Evolutionary conservation across 1,140 invertebrate genomes (phyloP).

Genomic region (Maconellicoccus hirsutus): DNA sequence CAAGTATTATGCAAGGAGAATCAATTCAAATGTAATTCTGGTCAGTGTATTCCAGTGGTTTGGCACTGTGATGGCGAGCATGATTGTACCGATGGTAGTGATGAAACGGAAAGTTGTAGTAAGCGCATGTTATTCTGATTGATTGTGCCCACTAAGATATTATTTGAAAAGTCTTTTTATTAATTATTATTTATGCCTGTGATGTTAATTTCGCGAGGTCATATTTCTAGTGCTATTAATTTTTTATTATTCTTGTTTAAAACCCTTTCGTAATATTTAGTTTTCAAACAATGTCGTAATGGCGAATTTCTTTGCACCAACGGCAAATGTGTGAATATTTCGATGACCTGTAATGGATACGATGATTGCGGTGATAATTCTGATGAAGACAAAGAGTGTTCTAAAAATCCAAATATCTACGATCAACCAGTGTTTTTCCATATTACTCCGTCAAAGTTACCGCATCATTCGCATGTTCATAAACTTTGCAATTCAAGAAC

Average conservation of each 20-base stretch:
- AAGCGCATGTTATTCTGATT: conserved; percentile 23
- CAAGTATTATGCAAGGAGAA: conserved; percentile 19
- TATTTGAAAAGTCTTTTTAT: not conserved
- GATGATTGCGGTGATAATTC: conserved; percentile 52
- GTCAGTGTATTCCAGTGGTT: conserved; percentile 41
- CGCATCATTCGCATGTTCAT: not conserved
- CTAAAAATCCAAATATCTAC: not conserved
- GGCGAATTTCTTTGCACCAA: conserved; percentile 31
- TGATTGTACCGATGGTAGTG: conserved; percentile 41
- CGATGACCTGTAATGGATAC: conserved; percentile 51
- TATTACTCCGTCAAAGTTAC: too few relatives aligned
- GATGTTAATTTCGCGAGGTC: not conserved
- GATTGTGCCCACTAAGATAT: not conserved
- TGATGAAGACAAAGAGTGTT: conserved; percentile 42
- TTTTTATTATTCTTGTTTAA: too few relatives aligned
- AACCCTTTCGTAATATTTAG: too few relatives aligned
- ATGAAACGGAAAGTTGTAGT: conserved; percentile 32
- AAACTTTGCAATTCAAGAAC: not conserved
- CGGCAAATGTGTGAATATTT: conserved; percentile 45
- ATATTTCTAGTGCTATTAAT: not conserved
- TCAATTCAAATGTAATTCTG: conserved; percentile 42
- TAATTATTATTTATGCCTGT: not conserved
- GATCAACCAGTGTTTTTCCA: not conserved
- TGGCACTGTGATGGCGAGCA: conserved; percentile 39
- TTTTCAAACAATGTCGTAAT: not conserved